Evolutionary conservation across 2,888 invertebrate genomes (phyloP), one percentile per base, ranked within the genome.

Genomic region (Mesopsocus fuscifrons): DNA sequence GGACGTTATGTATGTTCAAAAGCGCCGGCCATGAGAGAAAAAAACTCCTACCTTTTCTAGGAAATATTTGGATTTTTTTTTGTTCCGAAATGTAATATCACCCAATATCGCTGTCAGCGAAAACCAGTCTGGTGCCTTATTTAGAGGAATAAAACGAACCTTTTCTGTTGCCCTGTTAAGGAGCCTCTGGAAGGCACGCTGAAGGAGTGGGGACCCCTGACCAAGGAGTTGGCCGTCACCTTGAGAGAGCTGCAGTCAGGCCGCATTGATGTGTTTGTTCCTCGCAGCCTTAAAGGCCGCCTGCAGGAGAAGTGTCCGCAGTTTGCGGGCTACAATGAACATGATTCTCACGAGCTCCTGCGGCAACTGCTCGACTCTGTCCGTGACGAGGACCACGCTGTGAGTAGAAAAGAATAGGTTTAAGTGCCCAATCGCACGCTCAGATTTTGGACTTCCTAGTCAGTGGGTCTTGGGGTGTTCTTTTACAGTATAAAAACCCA

Each of bases 321-420:
- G 58, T 95, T 94, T 59, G 80, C 82, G 42, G 91, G 91, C 8
- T 89, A 83, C 2, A 85, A 91, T 53, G 95, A 98, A 56, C 97
- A 98, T 56, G 97, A 98, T 59, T 78, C 95, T 0, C 97, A 98
- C 55, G 97, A 98, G 60, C 64, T 97, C 44, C 67, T 98, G 15
- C 66, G 95, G 43, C 87, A 88, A 62, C 63, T 97, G 38, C 64
- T 97, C 41, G 94, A 97, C 60, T 80, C 79, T 49, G 82, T 94
- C 49, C 73, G 82, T 60, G 76, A 62, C 35, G 74, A 76, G 52
- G 76, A 77, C 57, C 51, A 62, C n/a, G n/a, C n/a, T n/a, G n/a
- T n/a, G n/a, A n/a, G n/a, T n/a, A n/a, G n/a, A 3, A 58, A 56
- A 53, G 65, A 64, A 55, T 48, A 50, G 22, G 35, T 30, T 11